Base-by-base conservation (phyloP, 2,888 invertebrate genomes). In the Argynnis bischoffii region DNA sequence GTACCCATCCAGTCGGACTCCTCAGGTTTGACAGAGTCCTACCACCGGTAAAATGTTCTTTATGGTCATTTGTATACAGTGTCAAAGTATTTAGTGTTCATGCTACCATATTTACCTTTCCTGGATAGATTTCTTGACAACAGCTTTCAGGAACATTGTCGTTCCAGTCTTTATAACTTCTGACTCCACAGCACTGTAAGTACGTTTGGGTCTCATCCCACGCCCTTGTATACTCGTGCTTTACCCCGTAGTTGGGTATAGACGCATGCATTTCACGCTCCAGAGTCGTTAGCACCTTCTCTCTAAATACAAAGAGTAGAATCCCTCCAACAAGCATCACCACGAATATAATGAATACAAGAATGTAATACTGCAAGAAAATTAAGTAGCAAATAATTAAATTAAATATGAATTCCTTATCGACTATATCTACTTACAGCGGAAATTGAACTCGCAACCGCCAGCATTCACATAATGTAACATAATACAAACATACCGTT, bases 301-400 rank as follows among this genome's bases (percentile, higher is more conserved):
- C 96, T 55, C 97, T 94, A 92, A 98, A 98, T 61, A 98, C 97
- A 84, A 97, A 98, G 64, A 97, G 97, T 66, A 98, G 93, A 72
- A 98, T 96, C 55, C 98, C 98, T 50, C 98, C 98, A 70, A 98
- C 96, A 74, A 98, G 90, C 95, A 98, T 96, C 72, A 96, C 96
- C 72, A 98, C 96, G 90, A 98, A 98, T 76, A 98, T 95, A 76
- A 98, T 93, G 82, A 98, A 95, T 63, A 98, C 94, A 31, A 97
- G 94, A 78, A 98, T 96, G 91, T 98, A 98, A 88, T 98, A 98
- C 98, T 98, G 93, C 55, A 94, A 73, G 61, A 73, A 63, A 21
- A 41, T 48, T 4, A 47, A 31, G 13, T 35, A 26, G 4, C 26
- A 26, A 26, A 26, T 26, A 26, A 26, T 26, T 26, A 26, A 21